Evolutionary conservation across 2,888 invertebrate genomes (phyloP), one percentile per base, ranked within the genome.

Genomic region (Sarcophaga subvicina): DNA sequence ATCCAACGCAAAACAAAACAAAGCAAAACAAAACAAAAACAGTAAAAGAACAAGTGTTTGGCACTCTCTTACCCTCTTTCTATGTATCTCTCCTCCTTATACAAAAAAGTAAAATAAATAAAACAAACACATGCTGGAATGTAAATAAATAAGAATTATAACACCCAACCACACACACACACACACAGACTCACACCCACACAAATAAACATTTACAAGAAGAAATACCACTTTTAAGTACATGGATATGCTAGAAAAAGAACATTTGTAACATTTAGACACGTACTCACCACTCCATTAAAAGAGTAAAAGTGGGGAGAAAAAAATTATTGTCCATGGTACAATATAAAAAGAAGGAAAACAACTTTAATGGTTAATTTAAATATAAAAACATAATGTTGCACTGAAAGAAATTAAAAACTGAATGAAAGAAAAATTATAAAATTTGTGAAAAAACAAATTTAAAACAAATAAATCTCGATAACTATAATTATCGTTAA

Each of bases 1-100:
- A 49, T 67, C 11, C 37, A 4, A 45, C 45, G 62, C 8, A 37
- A 37, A 37, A 10, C 37, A 37, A 37, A 37, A 37, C 37, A 37
- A 37, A 37, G 62, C 8, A 37, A 37, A 37, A 10, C 37, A 37
- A 37, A 37, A 37, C 37, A 37, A 37, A 37, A 2, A 37, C 37
- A 10, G 10, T 37, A 83, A 86, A 80, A 78, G 66, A 80, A 83
- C 83, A 83, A 83, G 83, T 77, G 83, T 83, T 72, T 60, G 80
- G 80, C 59, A 78, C 73, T 80, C 54, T 54, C 54, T 49, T 49
- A 71, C 2, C 37, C 37, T 10, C 37, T 2, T 37, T 37, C 59
- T 47, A 22, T 22, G 22, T 22, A 79, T 59, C 62, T 54, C 27
- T 64, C 49, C 59, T 11, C 54, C 45, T 37, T 37, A 37, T 37